These are phyloP conservation scores for Pachyrhynchus sulphureomaculatus DNA, from an alignment of 1,140 invertebrate genomes.

Conservation along the genomic window DNA sequence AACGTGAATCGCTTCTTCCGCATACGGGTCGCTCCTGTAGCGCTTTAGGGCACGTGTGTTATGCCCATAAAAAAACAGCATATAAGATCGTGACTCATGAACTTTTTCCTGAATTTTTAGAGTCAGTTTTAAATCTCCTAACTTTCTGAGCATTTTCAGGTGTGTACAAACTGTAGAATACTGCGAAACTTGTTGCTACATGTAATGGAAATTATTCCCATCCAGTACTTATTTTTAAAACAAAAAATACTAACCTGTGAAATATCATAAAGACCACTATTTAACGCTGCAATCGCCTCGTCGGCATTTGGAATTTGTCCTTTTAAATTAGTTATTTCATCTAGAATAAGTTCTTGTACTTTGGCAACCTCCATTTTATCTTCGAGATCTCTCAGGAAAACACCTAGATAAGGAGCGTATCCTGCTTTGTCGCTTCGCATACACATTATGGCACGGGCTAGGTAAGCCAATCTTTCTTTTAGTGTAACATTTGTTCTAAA, in stretches of 20 bases:
- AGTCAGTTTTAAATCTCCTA: too few species aligned
- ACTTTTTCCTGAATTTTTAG: too few species aligned
- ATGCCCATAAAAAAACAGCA: too few species aligned
- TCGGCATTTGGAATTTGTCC: slow-evolving; percentile 51
- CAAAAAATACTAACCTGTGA: slow-evolving; percentile 61
- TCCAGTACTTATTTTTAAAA: too few species aligned
- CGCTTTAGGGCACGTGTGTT: too few species aligned
- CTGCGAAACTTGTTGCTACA: too few species aligned
- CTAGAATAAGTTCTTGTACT: slow-evolving; percentile 73
- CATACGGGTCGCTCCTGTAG: too few species aligned
- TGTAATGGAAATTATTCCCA: too few species aligned
- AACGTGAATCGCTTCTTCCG: too few species aligned
- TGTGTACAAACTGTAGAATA: too few species aligned
- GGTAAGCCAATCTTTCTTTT: slow-evolving; percentile 80
- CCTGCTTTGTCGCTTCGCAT: slow-evolving; percentile 84
- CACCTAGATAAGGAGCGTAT: slow-evolving; percentile 73
- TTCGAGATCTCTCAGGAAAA: slow-evolving; percentile 88
- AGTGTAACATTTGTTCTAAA: slow-evolving; percentile 63
- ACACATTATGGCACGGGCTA: slow-evolving; percentile 93
- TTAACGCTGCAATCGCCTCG: slow-evolving; percentile 57
- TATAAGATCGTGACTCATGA: too few species aligned
- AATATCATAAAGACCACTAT: slow-evolving; percentile 64
- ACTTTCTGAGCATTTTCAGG: too few species aligned
- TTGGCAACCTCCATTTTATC: slow-evolving; percentile 90
- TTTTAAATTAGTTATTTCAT: slow-evolving; percentile 60